Evolutionary conservation across 2,113 vertebrate species (phyloP), one percentile per base, ranked within the genome.

Genomic region (Barnardius zonarius): DNA sequence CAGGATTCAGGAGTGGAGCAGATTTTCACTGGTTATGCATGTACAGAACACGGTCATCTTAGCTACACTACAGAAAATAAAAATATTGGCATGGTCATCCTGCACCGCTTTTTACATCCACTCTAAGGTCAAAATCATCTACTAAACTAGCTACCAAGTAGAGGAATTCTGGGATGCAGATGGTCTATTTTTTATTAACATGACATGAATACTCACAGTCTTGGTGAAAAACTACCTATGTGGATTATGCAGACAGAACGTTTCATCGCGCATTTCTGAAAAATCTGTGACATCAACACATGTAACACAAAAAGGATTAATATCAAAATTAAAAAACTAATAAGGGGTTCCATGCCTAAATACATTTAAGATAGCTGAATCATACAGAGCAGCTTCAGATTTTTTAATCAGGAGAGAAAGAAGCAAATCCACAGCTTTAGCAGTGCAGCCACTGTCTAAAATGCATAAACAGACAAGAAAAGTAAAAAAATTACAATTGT

Each of bases 101-200:
- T 68, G 68, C 54, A 33, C 23, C 43, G 30, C 43, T 83, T 66
- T 70, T 64, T 62, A 11, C 5, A 62, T 30, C 67, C 37, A 17
- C 39, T 31, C 22, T 0, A 5, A 55, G 66, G 37, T 63, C 25
- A 46, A 94, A 92, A 11, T 51, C 33, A 90, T 67, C 74, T 55
- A 82, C 55, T 80, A 74, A 91, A 61, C 66, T 43, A 61, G 9
- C 79, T 64, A 23, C 25, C 33, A 57, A 72, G 66, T 67, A 61
- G 52, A 96, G 31, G 51, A 83, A 81, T 20, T 85, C 59, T 69
- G 79, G 54, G 74, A 96, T 57, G 81, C 92, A 94, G 84, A 87
- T 62, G 77, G 64, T 59, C 35, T 54, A 35, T 92, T 79, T 80
- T 41, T 90, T 93, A 93, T 67, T 90, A 92, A 51, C 35, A 63